phyloP scores from a whole-genome alignment of 2,113 vertebrate species.

The Acrocephalus arundinaceus region DNA sequence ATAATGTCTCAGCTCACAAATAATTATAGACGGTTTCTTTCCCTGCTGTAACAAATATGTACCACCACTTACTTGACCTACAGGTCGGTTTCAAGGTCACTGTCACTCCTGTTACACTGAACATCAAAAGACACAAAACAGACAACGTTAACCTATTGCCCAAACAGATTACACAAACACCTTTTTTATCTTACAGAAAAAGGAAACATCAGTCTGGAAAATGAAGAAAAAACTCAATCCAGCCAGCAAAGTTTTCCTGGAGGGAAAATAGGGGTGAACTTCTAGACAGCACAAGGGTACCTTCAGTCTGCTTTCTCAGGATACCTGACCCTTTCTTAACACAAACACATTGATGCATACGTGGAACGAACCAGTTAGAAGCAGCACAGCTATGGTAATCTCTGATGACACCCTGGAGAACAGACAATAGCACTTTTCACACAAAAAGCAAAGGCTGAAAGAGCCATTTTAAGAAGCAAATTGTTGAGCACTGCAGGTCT shows the following conservation, averaged over 20 bases:
- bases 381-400: neutral
- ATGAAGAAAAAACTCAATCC: neutral
- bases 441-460: neutral
- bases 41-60: neutral
- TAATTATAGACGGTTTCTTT: neutral
- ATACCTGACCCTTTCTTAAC: neutral
- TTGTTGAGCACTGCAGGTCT: neutral
- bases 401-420: neutral
- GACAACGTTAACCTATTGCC: rapidly evolving
- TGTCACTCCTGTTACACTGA: neutral
- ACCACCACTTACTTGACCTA: neutral
- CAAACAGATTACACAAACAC: neutral
- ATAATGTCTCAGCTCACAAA: neutral
- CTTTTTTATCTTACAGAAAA: neutral
- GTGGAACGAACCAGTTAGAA: neutral
- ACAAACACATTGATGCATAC: neutral
- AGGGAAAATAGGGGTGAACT: neutral
- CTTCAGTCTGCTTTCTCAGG: neutral
- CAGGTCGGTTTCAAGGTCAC: neutral
- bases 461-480: neutral
- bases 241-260: neutral
- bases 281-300: neutral
- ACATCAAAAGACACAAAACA: neutral
- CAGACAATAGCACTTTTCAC: neutral
- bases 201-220: rapidly evolving